Conservation (phyloP, 1,140 invertebrate genomes). For the Drosophila hydei region DNA sequence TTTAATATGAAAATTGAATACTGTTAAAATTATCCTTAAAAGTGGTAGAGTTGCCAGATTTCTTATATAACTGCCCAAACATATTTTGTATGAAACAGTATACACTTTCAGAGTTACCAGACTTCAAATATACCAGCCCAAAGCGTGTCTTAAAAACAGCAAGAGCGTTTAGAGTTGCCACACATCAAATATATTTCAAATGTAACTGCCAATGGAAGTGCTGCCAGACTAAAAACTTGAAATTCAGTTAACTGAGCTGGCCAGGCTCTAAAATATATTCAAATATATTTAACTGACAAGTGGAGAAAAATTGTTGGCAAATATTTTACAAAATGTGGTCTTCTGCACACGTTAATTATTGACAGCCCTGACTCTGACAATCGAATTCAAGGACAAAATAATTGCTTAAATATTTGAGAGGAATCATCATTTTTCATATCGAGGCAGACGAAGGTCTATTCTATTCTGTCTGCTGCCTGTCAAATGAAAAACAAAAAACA, state of each 20-base stretch:
- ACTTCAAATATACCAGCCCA: no score
- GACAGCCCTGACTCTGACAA: slow-evolving; percentile 70
- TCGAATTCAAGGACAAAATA: slow-evolving; percentile 72
- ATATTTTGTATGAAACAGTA: no score
- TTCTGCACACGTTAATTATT: slow-evolving; percentile 47
- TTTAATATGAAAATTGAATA: no score
- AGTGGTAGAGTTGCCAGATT: no score
- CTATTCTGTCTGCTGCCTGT: slow-evolving; percentile 23
- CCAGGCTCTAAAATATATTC: not conserved
- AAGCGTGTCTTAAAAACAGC: no score
- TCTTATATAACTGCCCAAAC: no score
- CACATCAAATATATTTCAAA: no score
- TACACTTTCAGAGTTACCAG: no score
- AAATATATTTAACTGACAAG: not conserved
- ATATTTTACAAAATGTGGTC: slow-evolving; percentile 7
- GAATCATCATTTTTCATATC: slow-evolving; percentile 56
- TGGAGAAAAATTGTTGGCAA: not conserved
- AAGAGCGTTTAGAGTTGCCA: no score
- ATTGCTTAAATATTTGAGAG: slow-evolving; percentile 58
- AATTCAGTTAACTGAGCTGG: not conserved
- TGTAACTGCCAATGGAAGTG: no score
- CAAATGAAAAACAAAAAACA: slow-evolving; percentile 23
- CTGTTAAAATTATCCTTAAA: no score
- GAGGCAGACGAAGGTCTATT: slow-evolving; percentile 43
- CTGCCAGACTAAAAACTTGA: no score